Percentiles rank a stretch among this genome's conserved stretches.
These are phyloP conservation scores for honey bee (Apis mellifera) DNA, from an alignment of 1,140 invertebrate genomes.

Conservation along the genomic window Amel_HAv3.1 CM009932.2:12613001-12613500, in stretches of 20 bases:
- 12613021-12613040: not conserved
- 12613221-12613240: too few relatives aligned
- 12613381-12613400: slow-evolving; percentile 15
- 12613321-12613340: slow-evolving; percentile 54
- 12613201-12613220: too few relatives aligned
- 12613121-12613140: too few relatives aligned
- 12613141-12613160: not conserved
- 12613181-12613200: not conserved
- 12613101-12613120: not conserved
- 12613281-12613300: not conserved
- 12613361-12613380: slow-evolving; percentile 40
- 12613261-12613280: not conserved
- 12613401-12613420: slow-evolving; percentile 5
- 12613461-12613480: slow-evolving; percentile 16
- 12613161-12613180: not conserved
- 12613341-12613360: slow-evolving; percentile 59
- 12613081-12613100: not conserved
- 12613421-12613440: not conserved
- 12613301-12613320: not conserved
- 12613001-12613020: slow-evolving; percentile 29
- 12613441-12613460: slow-evolving; percentile 6
- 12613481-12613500: not conserved
- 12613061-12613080: not conserved
- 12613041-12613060: not conserved
- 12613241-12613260: too few relatives aligned